Evolutionary conservation across 2,888 invertebrate species (phyloP).

Genomic region (Gisinianus flammeolus): DNA sequence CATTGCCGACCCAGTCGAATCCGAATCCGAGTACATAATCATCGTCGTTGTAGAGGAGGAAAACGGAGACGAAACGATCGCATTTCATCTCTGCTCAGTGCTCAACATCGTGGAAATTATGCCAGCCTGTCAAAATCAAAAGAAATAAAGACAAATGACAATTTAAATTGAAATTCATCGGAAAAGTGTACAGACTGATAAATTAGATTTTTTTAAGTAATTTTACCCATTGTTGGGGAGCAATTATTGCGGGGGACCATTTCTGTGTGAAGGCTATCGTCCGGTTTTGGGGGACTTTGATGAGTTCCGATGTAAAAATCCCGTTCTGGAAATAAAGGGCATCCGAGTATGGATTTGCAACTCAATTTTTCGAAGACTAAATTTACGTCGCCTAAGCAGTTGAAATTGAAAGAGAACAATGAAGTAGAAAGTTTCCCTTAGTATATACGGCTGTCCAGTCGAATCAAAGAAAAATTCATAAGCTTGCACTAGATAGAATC

Average conservation of each 20-base stretch:
- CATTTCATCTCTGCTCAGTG: neutral
- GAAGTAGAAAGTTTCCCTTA: too few relatives aligned
- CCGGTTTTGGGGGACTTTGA: neutral
- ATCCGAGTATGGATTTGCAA: neutral
- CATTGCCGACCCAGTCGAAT: neutral
- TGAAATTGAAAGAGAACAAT: too few relatives aligned
- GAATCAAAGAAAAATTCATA: too few relatives aligned
- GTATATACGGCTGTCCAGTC: too few relatives aligned
- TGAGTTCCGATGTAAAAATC: neutral
- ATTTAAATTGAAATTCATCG: too few relatives aligned
- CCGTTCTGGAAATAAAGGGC: neutral
- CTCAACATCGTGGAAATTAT: neutral
- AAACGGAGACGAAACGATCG: neutral
- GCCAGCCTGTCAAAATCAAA: neutral
- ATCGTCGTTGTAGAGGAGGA: neutral
- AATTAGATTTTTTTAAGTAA: neutral
- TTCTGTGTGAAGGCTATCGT: neutral
- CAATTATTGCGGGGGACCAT: neutral
- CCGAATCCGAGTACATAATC: neutral
- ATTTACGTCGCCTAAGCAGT: neutral
- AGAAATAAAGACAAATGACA: too few relatives aligned
- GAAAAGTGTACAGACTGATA: too few relatives aligned
- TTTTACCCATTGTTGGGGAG: neutral
- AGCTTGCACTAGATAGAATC: too few relatives aligned
- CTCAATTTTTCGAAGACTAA: neutral